Base-by-base conservation (phyloP, 2,888 invertebrate species). In the Copidosoma aretas region DNA sequence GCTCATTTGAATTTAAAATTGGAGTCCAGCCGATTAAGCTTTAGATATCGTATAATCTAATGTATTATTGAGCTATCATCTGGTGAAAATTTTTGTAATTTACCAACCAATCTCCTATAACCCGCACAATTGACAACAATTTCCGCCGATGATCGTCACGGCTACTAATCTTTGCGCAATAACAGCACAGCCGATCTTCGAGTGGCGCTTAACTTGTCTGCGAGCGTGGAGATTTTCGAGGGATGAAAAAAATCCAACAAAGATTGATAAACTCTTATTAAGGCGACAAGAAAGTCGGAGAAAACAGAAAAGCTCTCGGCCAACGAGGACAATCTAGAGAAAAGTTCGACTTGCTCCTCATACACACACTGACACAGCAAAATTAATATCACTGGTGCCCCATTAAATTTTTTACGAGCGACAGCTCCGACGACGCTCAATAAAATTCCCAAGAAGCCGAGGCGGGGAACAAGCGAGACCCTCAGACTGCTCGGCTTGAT, bases 331-430 rank as follows among this genome's bases (percentile, higher is more conserved):
- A 54, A 14, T 54, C 46, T 22, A 5, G 19, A 10, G 43, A 25
- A 46, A 17, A n/a, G 43, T 60, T 65, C 60, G 64, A 64, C 61
- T 58, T 69, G 60, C 64, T 57, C 64, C 64, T 67, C 52, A 21
- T 19, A 4, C 25, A 43, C 60, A 52, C 54, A 59, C 17, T 41
- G 63, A 64, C 60, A 61, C 67, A 67, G 46, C 60, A 60, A 70
- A 70, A 70, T 70, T 70, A 70, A 70, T 70, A 64, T 70, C 64
- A 12, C 70, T 67, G 64, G 66, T 64, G 60, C 22, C 63, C 70
- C 67, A 64, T 70, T 67, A 70, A 70, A 70, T 70, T 70, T 46
- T 67, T 70, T 70, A 70, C 67, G 70, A 67, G 60, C 64, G 24
- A n/a, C 54, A 43, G 39, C 43, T 57, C n/a, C n/a, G n/a, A n/a